Evolutionary conservation across 2,797 vertebrate genomes (phyloP).

Genomic region (Pelobates cultripes): DNA sequence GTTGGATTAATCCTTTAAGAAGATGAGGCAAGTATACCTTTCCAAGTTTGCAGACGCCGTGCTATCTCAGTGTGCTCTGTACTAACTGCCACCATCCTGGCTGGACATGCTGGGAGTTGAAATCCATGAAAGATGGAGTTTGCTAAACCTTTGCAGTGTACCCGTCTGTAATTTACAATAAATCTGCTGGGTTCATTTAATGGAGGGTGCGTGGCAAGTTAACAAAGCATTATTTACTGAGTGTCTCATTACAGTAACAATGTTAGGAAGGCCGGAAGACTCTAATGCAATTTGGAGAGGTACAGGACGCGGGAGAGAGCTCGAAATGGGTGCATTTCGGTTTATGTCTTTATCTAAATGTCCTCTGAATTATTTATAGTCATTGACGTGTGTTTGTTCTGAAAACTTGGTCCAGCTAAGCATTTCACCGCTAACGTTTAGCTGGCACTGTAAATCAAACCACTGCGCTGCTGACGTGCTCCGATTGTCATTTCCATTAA

Average conservation of each 20-base stretch:
- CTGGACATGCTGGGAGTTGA: not conserved
- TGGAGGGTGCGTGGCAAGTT: not conserved
- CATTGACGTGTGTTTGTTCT: constrained; percentile 30
- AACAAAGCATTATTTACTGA: constrained; percentile 20
- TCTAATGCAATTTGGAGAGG: constrained; percentile 29
- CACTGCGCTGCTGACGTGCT: not conserved
- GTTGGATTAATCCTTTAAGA: too few relatives aligned
- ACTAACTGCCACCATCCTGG: not conserved
- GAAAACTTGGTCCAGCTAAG: not conserved
- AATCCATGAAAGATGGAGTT: too few relatives aligned
- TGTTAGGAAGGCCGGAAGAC: constrained; percentile 13
- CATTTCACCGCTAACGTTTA: constrained; percentile 6
- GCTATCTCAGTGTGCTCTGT: not conserved
- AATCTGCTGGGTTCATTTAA: not conserved
- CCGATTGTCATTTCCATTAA: not conserved
- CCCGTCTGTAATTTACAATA: too few relatives aligned
- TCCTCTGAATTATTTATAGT: constrained; percentile 37
- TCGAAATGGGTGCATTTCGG: not conserved
- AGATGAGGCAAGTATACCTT: too few relatives aligned
- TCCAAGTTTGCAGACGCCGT: too few relatives aligned
- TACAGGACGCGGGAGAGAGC: not conserved
- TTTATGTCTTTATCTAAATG: constrained; percentile 7
- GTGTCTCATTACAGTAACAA: not conserved
- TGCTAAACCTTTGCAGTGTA: too few relatives aligned
- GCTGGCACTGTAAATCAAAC: constrained; percentile 22